Evolutionary conservation across 1,140 invertebrate species (phyloP).

Genomic region (Zeugodacus cucurbitae): DNA sequence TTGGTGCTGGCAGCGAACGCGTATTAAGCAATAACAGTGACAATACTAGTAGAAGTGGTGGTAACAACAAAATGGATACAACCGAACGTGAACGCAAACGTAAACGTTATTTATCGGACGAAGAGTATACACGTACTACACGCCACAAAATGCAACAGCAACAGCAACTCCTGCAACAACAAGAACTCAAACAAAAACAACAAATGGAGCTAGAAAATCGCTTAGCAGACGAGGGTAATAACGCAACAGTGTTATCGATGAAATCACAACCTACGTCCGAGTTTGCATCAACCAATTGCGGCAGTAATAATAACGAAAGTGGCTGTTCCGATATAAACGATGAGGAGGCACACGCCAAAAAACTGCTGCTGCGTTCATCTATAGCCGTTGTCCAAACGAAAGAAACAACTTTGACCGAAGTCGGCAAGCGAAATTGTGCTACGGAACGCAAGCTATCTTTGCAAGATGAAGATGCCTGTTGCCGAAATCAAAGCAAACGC

Average conservation of each 20-base stretch:
- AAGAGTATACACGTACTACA: not conserved
- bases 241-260: not conserved
- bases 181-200: not conserved
- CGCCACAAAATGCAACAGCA: not conserved
- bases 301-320: not conserved
- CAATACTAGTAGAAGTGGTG: not conserved
- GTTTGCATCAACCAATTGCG: not conserved
- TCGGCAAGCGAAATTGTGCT: not conserved
- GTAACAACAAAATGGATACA: not conserved
- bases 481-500: not conserved
- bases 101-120: not conserved
- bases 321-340: not conserved
- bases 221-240: not conserved
- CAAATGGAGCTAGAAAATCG: not conserved
- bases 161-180: not conserved
- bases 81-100: not conserved
- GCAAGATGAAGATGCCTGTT: too few species aligned
- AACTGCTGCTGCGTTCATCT: not conserved
- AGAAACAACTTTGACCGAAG: not conserved
- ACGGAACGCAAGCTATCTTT: not conserved
- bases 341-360: not conserved
- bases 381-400: not conserved
- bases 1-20: not conserved
- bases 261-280: not conserved
- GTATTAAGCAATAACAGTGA: not conserved